Evolutionary conservation across 1,140 invertebrate species (phyloP).

Genomic region (Diabrotica virgifera): DNA sequence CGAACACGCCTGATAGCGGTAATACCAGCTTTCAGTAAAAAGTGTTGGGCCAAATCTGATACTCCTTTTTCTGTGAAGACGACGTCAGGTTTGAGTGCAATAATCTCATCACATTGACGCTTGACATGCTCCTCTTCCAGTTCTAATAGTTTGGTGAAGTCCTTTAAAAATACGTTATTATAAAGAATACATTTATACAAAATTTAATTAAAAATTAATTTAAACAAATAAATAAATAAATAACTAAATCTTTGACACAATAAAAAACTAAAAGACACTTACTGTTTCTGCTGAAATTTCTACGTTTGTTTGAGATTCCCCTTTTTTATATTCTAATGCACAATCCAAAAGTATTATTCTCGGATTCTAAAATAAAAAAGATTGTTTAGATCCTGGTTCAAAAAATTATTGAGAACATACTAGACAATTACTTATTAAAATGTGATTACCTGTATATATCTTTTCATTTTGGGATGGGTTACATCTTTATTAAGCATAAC

Average conservation of each 20-base stretch:
- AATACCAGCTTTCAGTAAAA: conserved; percentile 87
- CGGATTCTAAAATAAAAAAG: conserved; percentile 68
- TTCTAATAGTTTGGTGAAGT: conserved; percentile 91
- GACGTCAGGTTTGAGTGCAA: conserved; percentile 91
- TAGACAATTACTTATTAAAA: not conserved
- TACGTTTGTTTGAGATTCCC: conserved; percentile 97
- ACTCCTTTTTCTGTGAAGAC: conserved; percentile 99
- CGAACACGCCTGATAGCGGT: conserved; percentile 86
- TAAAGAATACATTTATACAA: not conserved
- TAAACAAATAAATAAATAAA: not conserved
- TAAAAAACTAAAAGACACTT: conserved; percentile 17
- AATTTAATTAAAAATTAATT: not conserved
- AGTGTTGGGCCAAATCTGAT: conserved; percentile 88
- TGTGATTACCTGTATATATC: conserved; percentile 70
- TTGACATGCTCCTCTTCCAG: conserved; percentile 95
- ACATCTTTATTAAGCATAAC: conserved; percentile 99
- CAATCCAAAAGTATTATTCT: conserved; percentile 94
- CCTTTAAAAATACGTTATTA: conserved; percentile 49
- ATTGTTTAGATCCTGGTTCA: too few relatives aligned
- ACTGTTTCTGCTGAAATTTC: conserved; percentile 90
- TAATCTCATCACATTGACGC: conserved; percentile 91
- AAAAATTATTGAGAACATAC: not conserved
- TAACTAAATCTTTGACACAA: not conserved
- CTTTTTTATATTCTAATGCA: conserved; percentile 97
- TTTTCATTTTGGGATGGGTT: conserved; percentile 94